Percentiles rank a stretch among this genome's conserved stretches.
These are phyloP conservation scores for Nemoura dubitans DNA, from an alignment of 2,888 invertebrate genomes.

Conservation along the genomic window DNA sequence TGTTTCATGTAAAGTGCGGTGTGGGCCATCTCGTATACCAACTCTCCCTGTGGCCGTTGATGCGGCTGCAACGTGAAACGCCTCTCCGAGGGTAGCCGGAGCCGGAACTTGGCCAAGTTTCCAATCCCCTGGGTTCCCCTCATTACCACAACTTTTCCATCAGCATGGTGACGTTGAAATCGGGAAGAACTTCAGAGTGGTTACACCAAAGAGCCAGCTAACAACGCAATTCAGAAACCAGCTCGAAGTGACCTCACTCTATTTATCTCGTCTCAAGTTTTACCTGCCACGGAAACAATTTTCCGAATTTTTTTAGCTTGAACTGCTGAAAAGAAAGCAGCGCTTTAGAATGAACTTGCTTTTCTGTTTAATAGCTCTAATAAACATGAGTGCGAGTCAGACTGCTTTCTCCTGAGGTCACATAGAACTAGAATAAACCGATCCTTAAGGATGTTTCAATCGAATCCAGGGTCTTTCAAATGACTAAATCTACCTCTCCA, in stretches of 20 bases:
- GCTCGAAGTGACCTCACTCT: neutral
- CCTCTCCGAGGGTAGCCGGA: neutral
- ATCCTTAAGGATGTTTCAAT: conserved; percentile 12
- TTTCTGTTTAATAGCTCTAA: neutral
- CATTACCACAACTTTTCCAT: conserved; percentile 12
- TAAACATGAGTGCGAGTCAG: neutral
- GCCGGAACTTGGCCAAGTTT: neutral
- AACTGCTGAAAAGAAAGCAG: neutral
- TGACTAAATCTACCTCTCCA: neutral
- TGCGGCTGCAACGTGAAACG: neutral
- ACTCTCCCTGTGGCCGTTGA: neutral
- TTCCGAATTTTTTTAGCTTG: neutral
- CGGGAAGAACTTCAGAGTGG: neutral
- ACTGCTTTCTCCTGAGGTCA: neutral
- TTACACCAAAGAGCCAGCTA: neutral
- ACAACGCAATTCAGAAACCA: neutral
- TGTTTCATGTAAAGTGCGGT: neutral
- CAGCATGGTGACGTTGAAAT: neutral
- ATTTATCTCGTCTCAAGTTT: neutral
- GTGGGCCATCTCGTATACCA: neutral
- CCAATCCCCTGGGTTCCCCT: neutral
- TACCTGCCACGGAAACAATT: neutral
- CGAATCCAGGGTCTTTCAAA: neutral
- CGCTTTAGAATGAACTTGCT: neutral
- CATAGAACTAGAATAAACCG: neutral